These are phyloP conservation scores for Alcedo atthis DNA, from an alignment of 2,797 vertebrate species.

Conservation along the genomic window DNA sequence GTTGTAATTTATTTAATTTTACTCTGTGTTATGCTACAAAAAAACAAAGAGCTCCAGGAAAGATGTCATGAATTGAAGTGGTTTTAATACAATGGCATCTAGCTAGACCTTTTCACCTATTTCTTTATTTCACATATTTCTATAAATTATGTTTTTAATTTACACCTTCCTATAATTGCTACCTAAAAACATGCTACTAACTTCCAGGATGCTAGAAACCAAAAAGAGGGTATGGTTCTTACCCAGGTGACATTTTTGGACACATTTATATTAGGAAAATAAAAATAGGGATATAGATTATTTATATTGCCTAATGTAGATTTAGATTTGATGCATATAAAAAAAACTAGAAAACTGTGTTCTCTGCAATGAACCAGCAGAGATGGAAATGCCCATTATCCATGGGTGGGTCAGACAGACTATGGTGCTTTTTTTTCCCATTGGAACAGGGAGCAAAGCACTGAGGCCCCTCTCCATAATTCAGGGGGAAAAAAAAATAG, in stretches of 20 bases:
- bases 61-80: not conserved
- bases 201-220: not conserved
- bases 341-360: accelerated
- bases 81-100: not conserved
- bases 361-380: not conserved
- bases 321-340: not conserved
- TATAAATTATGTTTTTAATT: not conserved
- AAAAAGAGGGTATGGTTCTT: not conserved
- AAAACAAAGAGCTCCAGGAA: not conserved
- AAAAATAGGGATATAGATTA: not conserved
- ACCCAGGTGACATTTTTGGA: not conserved
- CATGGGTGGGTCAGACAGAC: not conserved
- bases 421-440: not conserved
- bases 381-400: not conserved
- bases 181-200: not conserved
- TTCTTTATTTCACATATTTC: not conserved
- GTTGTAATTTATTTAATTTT: conserved; percentile 11
- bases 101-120: not conserved
- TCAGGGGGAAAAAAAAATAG: not conserved
- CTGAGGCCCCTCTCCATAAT: not conserved
- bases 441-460: not conserved
- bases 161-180: not conserved
- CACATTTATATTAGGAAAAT: not conserved
- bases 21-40: not conserved
- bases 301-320: not conserved